These are phyloP conservation scores for Melieria omissa DNA, from an alignment of 2,888 invertebrate species.

Conservation along the genomic window DNA sequence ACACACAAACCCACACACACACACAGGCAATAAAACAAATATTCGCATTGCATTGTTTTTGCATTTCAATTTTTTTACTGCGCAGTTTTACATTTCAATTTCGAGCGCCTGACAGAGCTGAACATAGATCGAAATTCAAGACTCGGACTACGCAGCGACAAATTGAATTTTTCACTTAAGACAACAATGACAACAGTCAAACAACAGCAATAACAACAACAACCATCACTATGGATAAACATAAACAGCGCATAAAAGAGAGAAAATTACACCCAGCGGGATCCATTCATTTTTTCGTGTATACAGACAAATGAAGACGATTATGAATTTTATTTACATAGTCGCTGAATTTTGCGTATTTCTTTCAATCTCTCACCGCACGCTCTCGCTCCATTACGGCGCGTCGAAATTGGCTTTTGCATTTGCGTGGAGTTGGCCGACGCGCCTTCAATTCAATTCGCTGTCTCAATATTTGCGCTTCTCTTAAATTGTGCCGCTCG, in stretches of 20 bases:
- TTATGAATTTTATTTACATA: slow-evolving; percentile 20
- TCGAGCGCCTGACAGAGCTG: too few relatives aligned
- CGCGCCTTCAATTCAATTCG: slow-evolving; percentile 54
- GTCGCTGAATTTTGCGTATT: slow-evolving; percentile 2
- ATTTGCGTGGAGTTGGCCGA: background rate
- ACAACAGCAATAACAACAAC: too few relatives aligned
- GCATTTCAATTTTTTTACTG: too few relatives aligned
- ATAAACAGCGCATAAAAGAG: too few relatives aligned
- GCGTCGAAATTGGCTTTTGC: background rate
- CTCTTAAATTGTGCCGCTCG: slow-evolving; percentile 61
- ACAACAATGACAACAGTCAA: too few relatives aligned
- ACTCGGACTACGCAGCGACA: background rate
- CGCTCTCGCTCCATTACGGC: background rate
- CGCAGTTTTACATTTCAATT: too few relatives aligned
- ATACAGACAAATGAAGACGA: slow-evolving; percentile 17
- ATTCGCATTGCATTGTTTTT: too few relatives aligned
- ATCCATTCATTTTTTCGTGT: slow-evolving; percentile 26
- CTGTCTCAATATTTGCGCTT: slow-evolving; percentile 61
- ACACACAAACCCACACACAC: too few relatives aligned
- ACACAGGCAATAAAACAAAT: too few relatives aligned
- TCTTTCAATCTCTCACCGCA: background rate
- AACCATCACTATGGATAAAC: too few relatives aligned
- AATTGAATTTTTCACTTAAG: slow-evolving; percentile 33
- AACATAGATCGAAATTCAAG: too few relatives aligned
- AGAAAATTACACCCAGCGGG: slow-evolving; percentile 54